A percentile compares a stretch with the other conserved stretches of the same genome.
phyloP scores from a whole-genome alignment of 1,140 invertebrate genomes.

The Popillia japonica region DNA sequence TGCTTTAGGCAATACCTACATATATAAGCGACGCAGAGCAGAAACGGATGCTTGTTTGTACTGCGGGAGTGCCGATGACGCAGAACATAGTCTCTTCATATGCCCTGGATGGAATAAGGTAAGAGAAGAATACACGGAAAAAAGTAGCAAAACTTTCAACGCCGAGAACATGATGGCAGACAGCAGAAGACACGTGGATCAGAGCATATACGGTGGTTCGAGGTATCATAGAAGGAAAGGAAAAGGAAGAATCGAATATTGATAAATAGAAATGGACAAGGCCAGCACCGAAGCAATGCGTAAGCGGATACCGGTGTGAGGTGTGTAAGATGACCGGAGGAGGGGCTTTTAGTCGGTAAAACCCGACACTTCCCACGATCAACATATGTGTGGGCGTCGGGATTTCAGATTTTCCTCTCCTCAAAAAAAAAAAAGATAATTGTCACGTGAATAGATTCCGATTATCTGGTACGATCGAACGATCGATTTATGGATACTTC shows the following conservation, averaged over 20 bases:
- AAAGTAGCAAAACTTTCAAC: background rate
- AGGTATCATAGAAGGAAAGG: background rate
- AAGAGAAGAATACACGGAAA: background rate
- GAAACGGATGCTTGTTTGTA: background rate
- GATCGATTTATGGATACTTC: no score
- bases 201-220: background rate
- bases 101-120: background rate
- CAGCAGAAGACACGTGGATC: background rate
- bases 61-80: background rate
- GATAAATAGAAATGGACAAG: slow-evolving; percentile 37
- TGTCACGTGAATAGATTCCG: no score
- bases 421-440: no score
- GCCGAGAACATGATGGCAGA: background rate
- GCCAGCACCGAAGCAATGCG: slow-evolving; percentile 36
- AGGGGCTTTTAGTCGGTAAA: background rate
- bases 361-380: background rate
- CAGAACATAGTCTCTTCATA: background rate
- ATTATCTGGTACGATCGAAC: no score
- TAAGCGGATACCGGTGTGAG: background rate
- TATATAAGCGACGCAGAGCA: background rate
- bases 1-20: slow-evolving; percentile 49
- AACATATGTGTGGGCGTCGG: no score
- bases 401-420: no score
- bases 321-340: background rate
- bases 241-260: background rate